Evolutionary conservation across 2,888 invertebrate genomes (phyloP).

Genomic region (Neuroscelio doddi): DNA sequence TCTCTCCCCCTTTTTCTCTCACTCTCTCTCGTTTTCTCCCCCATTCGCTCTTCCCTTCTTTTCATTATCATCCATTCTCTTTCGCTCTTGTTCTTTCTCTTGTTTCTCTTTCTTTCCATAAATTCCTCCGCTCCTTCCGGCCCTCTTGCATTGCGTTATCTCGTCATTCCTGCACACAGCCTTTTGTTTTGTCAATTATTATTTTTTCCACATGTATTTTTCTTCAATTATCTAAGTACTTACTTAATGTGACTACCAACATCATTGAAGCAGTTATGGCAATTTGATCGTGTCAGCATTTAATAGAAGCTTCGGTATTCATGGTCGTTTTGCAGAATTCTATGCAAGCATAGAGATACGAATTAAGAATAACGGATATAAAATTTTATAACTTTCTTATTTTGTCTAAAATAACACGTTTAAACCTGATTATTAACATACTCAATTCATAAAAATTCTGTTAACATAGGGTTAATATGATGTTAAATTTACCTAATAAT

Average conservation of each 20-base stretch:
- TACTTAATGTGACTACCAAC: constrained; percentile 31
- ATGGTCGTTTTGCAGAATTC: constrained; percentile 35
- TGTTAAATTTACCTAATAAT: no score
- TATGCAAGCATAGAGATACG: constrained; percentile 41
- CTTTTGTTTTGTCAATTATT: constrained; percentile 17
- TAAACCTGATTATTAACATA: no score
- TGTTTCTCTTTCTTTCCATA: constrained; percentile 17
- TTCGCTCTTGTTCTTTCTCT: constrained; percentile 1
- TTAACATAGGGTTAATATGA: no score
- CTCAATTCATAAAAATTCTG: no score
- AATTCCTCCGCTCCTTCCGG: constrained; percentile 37
- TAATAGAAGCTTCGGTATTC: constrained; percentile 27
- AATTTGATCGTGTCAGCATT: constrained; percentile 23
- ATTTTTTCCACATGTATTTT: constrained; percentile 22
- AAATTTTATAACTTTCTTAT: no score
- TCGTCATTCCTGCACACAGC: constrained; percentile 41
- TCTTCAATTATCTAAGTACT: constrained; percentile 24
- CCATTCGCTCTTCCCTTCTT: constrained; percentile 23
- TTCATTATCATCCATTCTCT: constrained; percentile 22
- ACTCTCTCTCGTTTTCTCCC: constrained; percentile 18
- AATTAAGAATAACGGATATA: constrained; percentile 27
- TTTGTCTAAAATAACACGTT: no score
- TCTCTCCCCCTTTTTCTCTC: constrained; percentile 19
- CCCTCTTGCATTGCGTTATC: constrained; percentile 30
- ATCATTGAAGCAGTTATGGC: constrained; percentile 20